Conservation (phyloP, 1,140 invertebrate genomes). For the Eumaeus atala region DNA sequence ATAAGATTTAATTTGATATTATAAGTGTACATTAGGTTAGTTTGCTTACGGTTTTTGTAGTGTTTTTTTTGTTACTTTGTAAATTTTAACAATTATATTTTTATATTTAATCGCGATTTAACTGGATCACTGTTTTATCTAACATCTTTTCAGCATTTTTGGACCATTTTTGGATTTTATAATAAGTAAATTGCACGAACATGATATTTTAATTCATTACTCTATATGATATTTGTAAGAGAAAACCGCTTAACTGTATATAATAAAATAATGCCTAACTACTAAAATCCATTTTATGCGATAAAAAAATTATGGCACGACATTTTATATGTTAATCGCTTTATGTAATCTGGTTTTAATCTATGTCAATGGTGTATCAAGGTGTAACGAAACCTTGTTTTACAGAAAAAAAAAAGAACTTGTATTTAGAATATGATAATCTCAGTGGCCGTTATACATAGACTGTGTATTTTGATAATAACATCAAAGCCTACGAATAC, state of each 20-base stretch:
- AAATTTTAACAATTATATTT: constrained; percentile 62
- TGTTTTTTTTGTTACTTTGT: constrained; percentile 69
- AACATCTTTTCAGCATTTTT: constrained; percentile 46
- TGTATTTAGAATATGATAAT: constrained; percentile 41
- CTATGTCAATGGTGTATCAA: constrained; percentile 1
- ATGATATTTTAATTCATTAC: constrained; percentile 25
- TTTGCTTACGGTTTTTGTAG: constrained; percentile 62
- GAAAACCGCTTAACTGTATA: constrained; percentile 12
- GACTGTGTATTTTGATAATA: constrained; percentile 69
- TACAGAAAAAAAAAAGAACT: constrained; percentile 29
- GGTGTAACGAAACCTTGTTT: constrained; percentile 16
- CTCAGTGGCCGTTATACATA: constrained; percentile 57
- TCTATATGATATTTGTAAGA: constrained; percentile 12
- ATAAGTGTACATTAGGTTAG: constrained; percentile 61
- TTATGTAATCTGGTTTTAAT: constrained; percentile 13
- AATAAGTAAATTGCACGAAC: constrained; percentile 29
- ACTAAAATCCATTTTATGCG: constrained; percentile 6
- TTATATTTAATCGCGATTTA: constrained; percentile 57
- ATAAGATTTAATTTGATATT: constrained; percentile 60
- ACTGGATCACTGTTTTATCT: constrained; percentile 45
- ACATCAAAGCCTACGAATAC: constrained; percentile 57
- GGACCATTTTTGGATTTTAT: constrained; percentile 29
- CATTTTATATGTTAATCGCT: constrained; percentile 2
- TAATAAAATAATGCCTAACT: constrained; percentile 18
- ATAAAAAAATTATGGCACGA: constrained; percentile 3